Evolutionary conservation across 2,888 invertebrate species (phyloP), one percentile per base, ranked within the genome.

Genomic region (Protodeltote pygarga): DNA sequence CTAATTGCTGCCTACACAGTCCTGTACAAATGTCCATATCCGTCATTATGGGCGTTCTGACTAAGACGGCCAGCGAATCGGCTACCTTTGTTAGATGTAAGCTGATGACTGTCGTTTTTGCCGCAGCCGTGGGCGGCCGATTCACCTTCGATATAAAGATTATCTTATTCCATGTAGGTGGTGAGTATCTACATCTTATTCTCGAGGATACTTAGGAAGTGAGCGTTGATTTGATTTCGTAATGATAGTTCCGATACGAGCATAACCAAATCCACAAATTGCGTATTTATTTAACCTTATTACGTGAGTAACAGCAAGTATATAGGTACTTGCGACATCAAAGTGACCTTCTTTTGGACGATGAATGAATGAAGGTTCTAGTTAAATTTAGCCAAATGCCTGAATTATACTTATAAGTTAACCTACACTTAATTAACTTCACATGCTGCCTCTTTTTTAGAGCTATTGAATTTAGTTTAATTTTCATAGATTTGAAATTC

Each of bases 111-210:
- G 79, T 77, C 77, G 79, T 82, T 82, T 81, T 83, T 76, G 74
- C 74, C 61, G 66, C 53, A 60, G 48, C 68, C 61, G 90, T 90
- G 83, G 90, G 91, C 85, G 89, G 81, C 77, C 81, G 75, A 88
- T 89, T 89, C 84, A 89, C 86, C 89, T 89, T 88, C 87, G 83
- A 88, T 88, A 79, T 81, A 77, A 73, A 85, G 81, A 85, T 87
- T 76, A 81, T 78, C 77, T 74, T 52, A 77, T 65, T 48, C 60
- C 67, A 81, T 76, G 89, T 90, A 85, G 89, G 89, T 83, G 83
- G 81, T 70, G 65, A 58, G 67, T 73, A 71, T 75, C 75, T 73
- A 80, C 44, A 68, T 63, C 60, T 61, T 68, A 67, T 52, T 45
- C 65, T 61, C 40, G 54, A 67, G 67, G 65, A 64, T 69, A 70